Percentiles rank a stretch among this genome's conserved stretches.
phyloP scores from a whole-genome alignment of 2,797 vertebrate species.

The Aulostomus chinensis region DNA sequence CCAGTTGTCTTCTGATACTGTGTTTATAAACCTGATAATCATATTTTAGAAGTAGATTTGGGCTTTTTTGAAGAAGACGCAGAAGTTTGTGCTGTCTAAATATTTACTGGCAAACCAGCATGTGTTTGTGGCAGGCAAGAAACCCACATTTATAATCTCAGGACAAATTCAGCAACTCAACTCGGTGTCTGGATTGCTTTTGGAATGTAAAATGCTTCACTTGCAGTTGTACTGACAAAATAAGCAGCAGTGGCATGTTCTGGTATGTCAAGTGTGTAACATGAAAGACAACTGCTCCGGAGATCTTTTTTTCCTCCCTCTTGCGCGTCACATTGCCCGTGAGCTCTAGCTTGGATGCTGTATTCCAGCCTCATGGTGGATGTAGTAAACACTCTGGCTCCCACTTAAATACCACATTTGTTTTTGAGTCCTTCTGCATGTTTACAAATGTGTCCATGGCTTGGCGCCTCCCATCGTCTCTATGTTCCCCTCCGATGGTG shows the following conservation, averaged over 20 bases:
- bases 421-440: no score
- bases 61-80: constrained; percentile 8
- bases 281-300: neutral
- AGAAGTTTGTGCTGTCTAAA: constrained; percentile 21
- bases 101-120: constrained; percentile 61
- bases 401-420: no score
- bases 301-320: no score
- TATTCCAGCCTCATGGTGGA: no score
- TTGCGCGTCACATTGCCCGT: no score
- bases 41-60: constrained; percentile 50
- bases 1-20: constrained; percentile 52
- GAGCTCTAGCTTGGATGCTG: no score
- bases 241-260: constrained; percentile 6
- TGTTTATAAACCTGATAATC: constrained; percentile 69
- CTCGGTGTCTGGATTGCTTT: constrained; percentile 34
- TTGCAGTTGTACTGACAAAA: constrained; percentile 1
- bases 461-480: no score
- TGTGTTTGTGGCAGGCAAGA: constrained; percentile 50
- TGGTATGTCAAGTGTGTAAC: constrained; percentile 7
- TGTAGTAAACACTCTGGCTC: no score
- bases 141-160: constrained; percentile 54
- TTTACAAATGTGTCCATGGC: no score
- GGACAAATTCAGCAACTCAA: constrained; percentile 48
- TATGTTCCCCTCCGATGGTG: no score
- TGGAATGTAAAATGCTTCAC: constrained; percentile 53